Base-by-base conservation (phyloP, 2,113 vertebrate species). In the Siphamia tubifer region DNA sequence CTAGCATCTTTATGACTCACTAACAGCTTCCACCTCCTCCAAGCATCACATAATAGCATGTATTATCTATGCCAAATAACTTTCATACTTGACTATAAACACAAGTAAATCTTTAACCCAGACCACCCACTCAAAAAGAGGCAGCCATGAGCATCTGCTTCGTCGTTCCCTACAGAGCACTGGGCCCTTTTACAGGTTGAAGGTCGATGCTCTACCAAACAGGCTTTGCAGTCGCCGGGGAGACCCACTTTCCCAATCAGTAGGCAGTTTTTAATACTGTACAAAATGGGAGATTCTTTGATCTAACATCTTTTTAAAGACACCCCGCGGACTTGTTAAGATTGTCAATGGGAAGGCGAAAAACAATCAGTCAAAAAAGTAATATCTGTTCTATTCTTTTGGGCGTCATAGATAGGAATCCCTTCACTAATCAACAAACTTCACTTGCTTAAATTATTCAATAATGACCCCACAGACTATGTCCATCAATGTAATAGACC, bases 1-100 rank as follows among this genome's bases (percentile, higher is more conserved):
- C 69, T 19, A 53, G 69, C 74, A 69, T 76, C 62, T 85, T 68
- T 79, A 73, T 87, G 85, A 89, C 70, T 83, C 81, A 87, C 45
- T 23, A 32, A 27, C n/a, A 53, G 56, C 61, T 69, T 71, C 42
- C 35, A 61, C 64, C 34, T 70, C 60, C 68, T 78, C 71, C 44
- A 42, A 54, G 45, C 42, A 25, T 56, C 1, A 10, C 69, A 62
- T n/a, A n/a, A n/a, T n/a, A n/a, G n/a, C 60, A 67, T 17, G 34
- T n/a, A 52, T 81, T 84, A 79, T 82, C 68, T 76, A 81, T 74
- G 73, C 47, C 62, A 82, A 81, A 74, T 70, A 56, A 73, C 55
- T 65, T 72, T 68, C 57, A 49, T 55, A 55, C 79, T 70, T 53
- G 28, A 49, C 44, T 64, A 56, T 67, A 54, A 68, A 81, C 65